phyloP scores from a whole-genome alignment of 2,888 invertebrate genomes.

The Macrosiphum euphorbiae region DNA sequence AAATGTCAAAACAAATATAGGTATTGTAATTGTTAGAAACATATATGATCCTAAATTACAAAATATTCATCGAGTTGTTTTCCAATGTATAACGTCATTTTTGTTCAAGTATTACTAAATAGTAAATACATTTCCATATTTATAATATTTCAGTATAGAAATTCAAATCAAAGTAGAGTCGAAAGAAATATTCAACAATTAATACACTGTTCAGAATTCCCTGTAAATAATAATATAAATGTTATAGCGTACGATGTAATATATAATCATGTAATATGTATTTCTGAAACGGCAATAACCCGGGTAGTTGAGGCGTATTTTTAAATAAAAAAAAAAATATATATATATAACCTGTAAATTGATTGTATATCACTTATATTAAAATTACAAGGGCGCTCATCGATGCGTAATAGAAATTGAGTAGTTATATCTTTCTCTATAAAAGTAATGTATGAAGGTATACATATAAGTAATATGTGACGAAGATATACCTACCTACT shows the following conservation, averaged over 20 bases:
- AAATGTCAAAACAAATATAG: not conserved
- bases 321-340: too few species aligned
- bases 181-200: not conserved
- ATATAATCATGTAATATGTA: too few species aligned
- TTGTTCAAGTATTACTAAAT: not conserved
- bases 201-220: not conserved
- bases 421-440: not conserved
- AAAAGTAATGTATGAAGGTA: not conserved
- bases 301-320: too few species aligned
- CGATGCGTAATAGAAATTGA: slow-evolving; percentile 8
- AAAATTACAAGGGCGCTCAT: not conserved
- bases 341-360: not conserved
- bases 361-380: not conserved
- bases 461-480: not conserved
- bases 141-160: not conserved
- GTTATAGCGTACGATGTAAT: not conserved
- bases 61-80: not conserved
- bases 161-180: not conserved
- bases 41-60: not conserved
- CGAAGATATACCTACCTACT: not conserved
- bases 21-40: not conserved
- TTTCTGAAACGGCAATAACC: too few species aligned
- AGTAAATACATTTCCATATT: not conserved
- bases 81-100: not conserved
- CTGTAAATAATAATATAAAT: not conserved